Evolutionary conservation across 1,140 invertebrate species (phyloP).

Genomic region (Ceratosolen solmsi): DNA sequence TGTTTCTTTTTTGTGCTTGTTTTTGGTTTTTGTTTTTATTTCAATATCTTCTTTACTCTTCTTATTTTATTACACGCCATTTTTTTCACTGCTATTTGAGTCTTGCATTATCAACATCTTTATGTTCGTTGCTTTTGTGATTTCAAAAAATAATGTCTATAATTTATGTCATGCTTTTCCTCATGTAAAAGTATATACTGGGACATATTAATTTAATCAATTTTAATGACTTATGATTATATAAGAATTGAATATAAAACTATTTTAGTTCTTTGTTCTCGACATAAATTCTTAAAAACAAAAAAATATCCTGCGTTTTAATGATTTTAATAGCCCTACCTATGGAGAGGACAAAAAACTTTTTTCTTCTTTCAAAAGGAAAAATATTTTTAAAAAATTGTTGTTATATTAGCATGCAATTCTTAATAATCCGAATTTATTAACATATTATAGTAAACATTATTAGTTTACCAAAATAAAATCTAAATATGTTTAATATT

Average conservation of each 20-base stretch:
- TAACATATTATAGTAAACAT: no score
- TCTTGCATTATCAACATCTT: not conserved
- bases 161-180: not conserved
- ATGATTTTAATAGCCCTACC: no score
- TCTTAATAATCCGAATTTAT: no score
- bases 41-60: not conserved
- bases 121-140: not conserved
- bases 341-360: no score
- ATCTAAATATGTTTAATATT: no score
- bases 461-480: no score
- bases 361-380: no score
- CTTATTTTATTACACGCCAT: not conserved
- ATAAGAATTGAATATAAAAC: not conserved
- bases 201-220: not conserved
- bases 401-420: no score
- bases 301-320: no score
- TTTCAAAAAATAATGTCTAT: not conserved
- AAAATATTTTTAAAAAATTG: no score
- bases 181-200: not conserved
- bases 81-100: not conserved
- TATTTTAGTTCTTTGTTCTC: not conserved
- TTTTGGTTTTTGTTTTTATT: no score
- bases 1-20: not conserved
- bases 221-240: conserved; percentile 1
- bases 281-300: no score